phyloP scores from a whole-genome alignment of 2,888 invertebrate genomes.

The Drosophila paranaensis region DNA sequence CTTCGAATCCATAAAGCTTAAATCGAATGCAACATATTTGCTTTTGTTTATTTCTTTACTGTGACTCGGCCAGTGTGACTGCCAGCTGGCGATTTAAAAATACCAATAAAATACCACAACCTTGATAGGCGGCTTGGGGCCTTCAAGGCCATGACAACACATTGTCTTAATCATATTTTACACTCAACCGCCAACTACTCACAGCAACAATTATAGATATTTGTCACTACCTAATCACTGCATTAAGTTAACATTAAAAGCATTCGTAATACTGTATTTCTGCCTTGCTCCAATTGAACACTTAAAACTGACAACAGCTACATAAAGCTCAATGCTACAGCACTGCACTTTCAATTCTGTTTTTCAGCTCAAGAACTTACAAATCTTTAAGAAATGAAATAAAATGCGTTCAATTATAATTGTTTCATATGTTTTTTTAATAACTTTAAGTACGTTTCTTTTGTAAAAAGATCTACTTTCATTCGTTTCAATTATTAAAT shows the following conservation, averaged over 20 bases:
- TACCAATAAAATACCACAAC: slow-evolving; percentile 9
- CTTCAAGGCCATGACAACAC: background rate
- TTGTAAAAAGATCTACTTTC: slow-evolving; percentile 64
- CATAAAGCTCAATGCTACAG: slow-evolving; percentile 29
- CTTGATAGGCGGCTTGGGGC: background rate
- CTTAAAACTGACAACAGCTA: too few relatives aligned
- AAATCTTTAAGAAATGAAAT: background rate
- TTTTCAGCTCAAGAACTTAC: background rate
- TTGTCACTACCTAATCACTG: background rate
- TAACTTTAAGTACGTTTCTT: slow-evolving; percentile 77
- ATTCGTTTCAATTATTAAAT: slow-evolving; percentile 58
- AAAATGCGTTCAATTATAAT: slow-evolving; percentile 1
- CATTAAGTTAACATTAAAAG: background rate
- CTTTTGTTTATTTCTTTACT: slow-evolving; percentile 58
- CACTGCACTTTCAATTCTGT: background rate
- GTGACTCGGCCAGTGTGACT: slow-evolving; percentile 36
- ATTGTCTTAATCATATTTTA: background rate
- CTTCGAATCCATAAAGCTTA: slow-evolving; percentile 33
- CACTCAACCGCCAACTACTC: background rate
- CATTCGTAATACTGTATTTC: background rate
- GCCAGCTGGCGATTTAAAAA: slow-evolving; percentile 4
- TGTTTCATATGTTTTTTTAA: slow-evolving; percentile 53
- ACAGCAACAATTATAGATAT: background rate
- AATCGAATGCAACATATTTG: slow-evolving; percentile 44
- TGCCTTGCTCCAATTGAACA: too few relatives aligned